phyloP scores from a whole-genome alignment of 1,140 invertebrate species.

The Zaprionus nigranus region DNA sequence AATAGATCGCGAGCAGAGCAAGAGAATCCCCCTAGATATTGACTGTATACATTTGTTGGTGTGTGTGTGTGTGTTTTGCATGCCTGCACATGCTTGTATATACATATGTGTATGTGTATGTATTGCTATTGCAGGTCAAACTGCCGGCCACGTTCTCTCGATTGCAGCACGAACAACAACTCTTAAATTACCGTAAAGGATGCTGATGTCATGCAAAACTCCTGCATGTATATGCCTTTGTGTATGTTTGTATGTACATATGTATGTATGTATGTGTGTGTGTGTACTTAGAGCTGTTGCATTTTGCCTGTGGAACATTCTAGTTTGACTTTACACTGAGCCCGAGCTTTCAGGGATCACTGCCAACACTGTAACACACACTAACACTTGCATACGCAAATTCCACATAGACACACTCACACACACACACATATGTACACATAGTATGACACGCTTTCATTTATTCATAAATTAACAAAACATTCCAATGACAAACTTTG shows the following conservation, averaged over 20 bases:
- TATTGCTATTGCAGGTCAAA: slow-evolving; percentile 13
- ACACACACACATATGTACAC: not conserved
- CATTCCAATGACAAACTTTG: not conserved
- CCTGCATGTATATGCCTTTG: not conserved
- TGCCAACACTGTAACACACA: not conserved
- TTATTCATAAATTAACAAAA: slow-evolving; percentile 11
- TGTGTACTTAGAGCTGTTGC: slow-evolving; percentile 15
- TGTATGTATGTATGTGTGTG: not conserved
- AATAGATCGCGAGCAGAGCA: slow-evolving; percentile 8
- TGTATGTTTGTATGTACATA: not conserved
- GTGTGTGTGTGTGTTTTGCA: not conserved
- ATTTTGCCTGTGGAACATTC: not conserved
- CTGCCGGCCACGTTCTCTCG: slow-evolving; percentile 25
- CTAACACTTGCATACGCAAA: not conserved
- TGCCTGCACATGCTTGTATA: not conserved
- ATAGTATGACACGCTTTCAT: not conserved
- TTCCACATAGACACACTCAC: not conserved
- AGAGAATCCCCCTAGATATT: slow-evolving; percentile 17
- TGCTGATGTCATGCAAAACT: slow-evolving; percentile 43
- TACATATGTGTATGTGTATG: slow-evolving; percentile 1
- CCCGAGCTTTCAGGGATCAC: not conserved
- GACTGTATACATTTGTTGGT: not conserved
- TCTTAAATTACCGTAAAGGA: slow-evolving; percentile 14
- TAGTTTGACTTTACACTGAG: not conserved
- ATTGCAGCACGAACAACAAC: slow-evolving; percentile 18